Conservation (phyloP, 1,140 invertebrate genomes). For the Drosophila murphyi region DNA sequence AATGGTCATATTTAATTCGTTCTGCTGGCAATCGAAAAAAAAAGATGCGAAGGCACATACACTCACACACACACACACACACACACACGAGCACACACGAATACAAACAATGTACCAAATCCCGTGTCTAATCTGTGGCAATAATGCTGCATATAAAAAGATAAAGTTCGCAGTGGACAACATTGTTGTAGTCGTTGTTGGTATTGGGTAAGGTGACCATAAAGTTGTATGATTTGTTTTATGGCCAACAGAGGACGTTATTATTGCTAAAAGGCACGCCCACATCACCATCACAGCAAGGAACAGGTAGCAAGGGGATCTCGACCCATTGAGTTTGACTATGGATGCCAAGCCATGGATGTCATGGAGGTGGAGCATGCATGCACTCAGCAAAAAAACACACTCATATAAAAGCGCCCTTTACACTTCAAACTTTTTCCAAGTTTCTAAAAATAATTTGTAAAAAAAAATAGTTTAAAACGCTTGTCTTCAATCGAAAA, state of each 20-base stretch:
- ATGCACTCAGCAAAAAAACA: too few relatives aligned
- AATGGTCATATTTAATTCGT: slow-evolving; percentile 84
- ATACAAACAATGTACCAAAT: slow-evolving; percentile 58
- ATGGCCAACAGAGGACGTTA: slow-evolving; percentile 79
- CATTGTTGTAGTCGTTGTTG: slow-evolving; percentile 15
- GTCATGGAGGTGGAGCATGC: background rate
- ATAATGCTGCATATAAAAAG: slow-evolving; percentile 83
- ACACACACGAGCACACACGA: slow-evolving; percentile 37
- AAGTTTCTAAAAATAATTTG: too few relatives aligned
- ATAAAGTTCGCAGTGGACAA: slow-evolving; percentile 78
- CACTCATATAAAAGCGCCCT: too few relatives aligned
- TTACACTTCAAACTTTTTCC: too few relatives aligned
- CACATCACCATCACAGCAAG: slow-evolving; percentile 21
- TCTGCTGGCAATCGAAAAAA: slow-evolving; percentile 78
- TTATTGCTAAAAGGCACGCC: slow-evolving; percentile 81
- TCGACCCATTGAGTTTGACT: slow-evolving; percentile 30
- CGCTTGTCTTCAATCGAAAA: too few relatives aligned
- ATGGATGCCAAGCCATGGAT: slow-evolving; percentile 15
- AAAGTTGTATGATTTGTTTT: slow-evolving; percentile 84
- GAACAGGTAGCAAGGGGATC: slow-evolving; percentile 37
- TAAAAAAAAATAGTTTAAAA: too few relatives aligned
- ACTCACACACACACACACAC: slow-evolving; percentile 18
- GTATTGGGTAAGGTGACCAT: slow-evolving; percentile 70
- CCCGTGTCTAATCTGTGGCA: slow-evolving; percentile 83
- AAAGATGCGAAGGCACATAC: slow-evolving; percentile 13